Evolutionary conservation across 64 coral and sea anemone genomes (phyloP), one percentile per base, ranked within the genome.

Genomic region (Pocillopora damicornis): DNA sequence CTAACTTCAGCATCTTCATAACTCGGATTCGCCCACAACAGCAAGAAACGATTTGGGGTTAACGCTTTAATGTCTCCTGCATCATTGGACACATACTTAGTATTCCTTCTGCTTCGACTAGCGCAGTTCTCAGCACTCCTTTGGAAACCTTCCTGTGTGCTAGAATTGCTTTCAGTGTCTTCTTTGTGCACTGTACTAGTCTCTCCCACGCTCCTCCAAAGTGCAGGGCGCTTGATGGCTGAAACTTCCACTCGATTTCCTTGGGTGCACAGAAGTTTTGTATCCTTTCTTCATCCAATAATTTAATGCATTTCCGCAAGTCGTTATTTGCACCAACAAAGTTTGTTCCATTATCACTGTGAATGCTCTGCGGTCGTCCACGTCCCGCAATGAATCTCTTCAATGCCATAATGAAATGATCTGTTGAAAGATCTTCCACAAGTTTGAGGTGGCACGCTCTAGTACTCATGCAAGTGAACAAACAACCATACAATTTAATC

Each of bases 111-210:
- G 74, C 66, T 75, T 87, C 72, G 18, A 87, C 74, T 12, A 87
- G 66, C 30, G 86, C 59, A 34, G 86, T 79, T 63, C 88, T 69
- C 15, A 81, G 77, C 26, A 61, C 88, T 63, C 79, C 76, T 34
- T 89, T 77, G 38, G 77, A 30, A 63, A 89, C 88, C 11, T 38
- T 34, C 66, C 25, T 79, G 63, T 81, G 37, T 65, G 79, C 17
- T 58, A 89, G 88, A 72, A 88, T 74, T 18, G 91, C 79, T 37
- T 84, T 82, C 76, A 88, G 73, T 1, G 69, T 71, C 56, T 79
- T 88, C 26, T 88, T 88, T 37, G 45, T 77, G 15, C 79, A 88
- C 61, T 89, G 91, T 34, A 91, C 75, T 59, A 91, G 25, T 86
- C 75, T 73, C 25, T 86, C 60, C 91, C 85, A 82, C 13, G 60